Conservation (phyloP, 2,113 vertebrate genomes). For the Tursiops truncatus region DNA sequence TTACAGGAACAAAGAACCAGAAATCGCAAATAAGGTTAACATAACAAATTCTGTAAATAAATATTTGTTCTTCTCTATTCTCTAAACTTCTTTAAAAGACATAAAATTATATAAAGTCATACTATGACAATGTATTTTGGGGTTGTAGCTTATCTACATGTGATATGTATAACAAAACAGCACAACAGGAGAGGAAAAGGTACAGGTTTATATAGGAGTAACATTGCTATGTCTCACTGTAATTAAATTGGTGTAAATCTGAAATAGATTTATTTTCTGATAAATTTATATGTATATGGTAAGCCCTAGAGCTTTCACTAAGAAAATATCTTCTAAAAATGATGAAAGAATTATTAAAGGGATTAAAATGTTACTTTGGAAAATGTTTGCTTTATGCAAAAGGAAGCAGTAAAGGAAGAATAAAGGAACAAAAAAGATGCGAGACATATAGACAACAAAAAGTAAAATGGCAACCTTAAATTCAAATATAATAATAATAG, state of each 20-base stretch:
- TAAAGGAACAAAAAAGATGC: neutral
- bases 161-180: neutral
- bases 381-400: neutral
- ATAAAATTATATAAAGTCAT: neutral
- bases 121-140: neutral
- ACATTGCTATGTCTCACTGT: neutral
- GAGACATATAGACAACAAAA: neutral
- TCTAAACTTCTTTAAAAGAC: neutral
- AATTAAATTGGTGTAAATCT: neutral
- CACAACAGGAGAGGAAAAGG: neutral
- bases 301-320: neutral
- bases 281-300: neutral
- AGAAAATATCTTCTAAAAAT: slow-evolving; percentile 9
- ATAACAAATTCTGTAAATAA: neutral
- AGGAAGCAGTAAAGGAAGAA: neutral
- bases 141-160: neutral
- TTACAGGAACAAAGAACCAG: neutral
- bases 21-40: neutral
- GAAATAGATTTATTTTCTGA: neutral
- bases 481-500: neutral
- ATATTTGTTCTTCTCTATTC: neutral
- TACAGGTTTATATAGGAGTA: neutral
- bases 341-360: neutral
- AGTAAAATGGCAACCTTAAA: neutral
- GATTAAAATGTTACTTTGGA: neutral